Evolutionary conservation across 2,888 invertebrate species (phyloP).

Genomic region (Drosophila trichaetosa): DNA sequence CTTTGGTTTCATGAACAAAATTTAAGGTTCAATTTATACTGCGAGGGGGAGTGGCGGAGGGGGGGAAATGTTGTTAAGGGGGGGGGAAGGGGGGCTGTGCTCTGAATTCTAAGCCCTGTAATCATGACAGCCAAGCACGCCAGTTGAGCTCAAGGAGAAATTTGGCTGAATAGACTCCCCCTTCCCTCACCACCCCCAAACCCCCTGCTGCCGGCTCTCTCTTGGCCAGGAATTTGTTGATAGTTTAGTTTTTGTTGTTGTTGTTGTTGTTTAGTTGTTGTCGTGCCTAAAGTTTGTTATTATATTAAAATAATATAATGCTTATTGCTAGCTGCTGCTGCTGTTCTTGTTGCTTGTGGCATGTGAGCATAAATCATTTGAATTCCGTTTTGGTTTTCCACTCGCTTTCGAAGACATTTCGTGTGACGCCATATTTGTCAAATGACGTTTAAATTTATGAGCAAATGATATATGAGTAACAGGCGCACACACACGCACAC

Average conservation of each 20-base stretch:
- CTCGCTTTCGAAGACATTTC: constrained; percentile 61
- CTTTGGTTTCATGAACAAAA: neutral
- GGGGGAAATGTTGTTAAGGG: neutral
- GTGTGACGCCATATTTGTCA: constrained; percentile 75
- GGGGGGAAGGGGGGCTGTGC: neutral
- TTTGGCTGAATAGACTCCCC: constrained; percentile 32
- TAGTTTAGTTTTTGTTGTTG: constrained; percentile 32
- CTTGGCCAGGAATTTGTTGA: constrained; percentile 4
- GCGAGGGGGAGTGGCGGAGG: neutral
- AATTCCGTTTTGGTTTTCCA: constrained; percentile 47
- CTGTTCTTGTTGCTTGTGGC: constrained; percentile 18
- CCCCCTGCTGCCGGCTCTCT: too few species aligned
- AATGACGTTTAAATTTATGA: constrained; percentile 77
- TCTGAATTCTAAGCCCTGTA: constrained; percentile 45
- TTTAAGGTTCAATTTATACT: constrained; percentile 3
- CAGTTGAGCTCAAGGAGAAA: constrained; percentile 35
- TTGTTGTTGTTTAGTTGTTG: constrained; percentile 21
- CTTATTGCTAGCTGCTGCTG: constrained; percentile 45
- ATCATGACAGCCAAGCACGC: constrained; percentile 62
- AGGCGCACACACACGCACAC: constrained; percentile 18
- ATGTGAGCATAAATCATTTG: constrained; percentile 56
- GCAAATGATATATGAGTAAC: constrained; percentile 67
- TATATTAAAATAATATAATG: constrained; percentile 73
- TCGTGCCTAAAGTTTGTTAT: constrained; percentile 70
- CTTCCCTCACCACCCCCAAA: neutral